Evolutionary conservation across 2,888 invertebrate species (phyloP).

Genomic region (Portevinia maculata): DNA sequence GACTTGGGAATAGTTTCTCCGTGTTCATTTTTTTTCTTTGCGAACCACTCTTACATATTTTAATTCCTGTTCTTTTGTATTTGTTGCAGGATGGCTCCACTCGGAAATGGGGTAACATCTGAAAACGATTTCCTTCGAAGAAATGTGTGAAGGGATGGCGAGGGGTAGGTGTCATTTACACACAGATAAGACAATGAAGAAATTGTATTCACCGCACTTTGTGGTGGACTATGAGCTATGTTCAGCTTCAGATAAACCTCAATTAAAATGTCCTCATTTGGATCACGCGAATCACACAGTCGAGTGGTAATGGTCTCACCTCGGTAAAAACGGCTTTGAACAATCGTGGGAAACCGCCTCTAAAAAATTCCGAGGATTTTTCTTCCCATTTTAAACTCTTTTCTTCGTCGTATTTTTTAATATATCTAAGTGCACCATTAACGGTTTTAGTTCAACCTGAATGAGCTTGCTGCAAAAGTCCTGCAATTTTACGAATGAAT

Average conservation of each 20-base stretch:
- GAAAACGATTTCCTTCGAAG: slow-evolving; percentile 27
- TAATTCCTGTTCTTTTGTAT: slow-evolving; percentile 25
- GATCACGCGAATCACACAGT: slow-evolving; percentile 68
- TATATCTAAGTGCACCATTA: slow-evolving; percentile 73
- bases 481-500: slow-evolving; percentile 69
- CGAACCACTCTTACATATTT: slow-evolving; percentile 1
- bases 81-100: slow-evolving; percentile 18
- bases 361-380: slow-evolving; percentile 24
- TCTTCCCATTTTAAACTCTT: slow-evolving; percentile 2
- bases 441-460: slow-evolving; percentile 58
- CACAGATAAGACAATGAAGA: slow-evolving; percentile 15
- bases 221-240: slow-evolving; percentile 35
- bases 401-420: slow-evolving; percentile 33
- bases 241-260: slow-evolving; percentile 64
- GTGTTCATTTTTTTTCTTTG: neutral
- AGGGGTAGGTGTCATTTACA: neutral
- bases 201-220: slow-evolving; percentile 47
- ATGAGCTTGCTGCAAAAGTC: slow-evolving; percentile 65
- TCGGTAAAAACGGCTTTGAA: slow-evolving; percentile 13
- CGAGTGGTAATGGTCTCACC: slow-evolving; percentile 52
- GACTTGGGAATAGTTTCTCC: slow-evolving; percentile 4
- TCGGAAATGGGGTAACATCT: slow-evolving; percentile 28
- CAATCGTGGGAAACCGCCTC: slow-evolving; percentile 18
- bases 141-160: neutral
- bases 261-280: slow-evolving; percentile 64